These are phyloP conservation scores for Drosophila nigricruria DNA, from an alignment of 2,888 invertebrate genomes.

Conservation along the genomic window DNA sequence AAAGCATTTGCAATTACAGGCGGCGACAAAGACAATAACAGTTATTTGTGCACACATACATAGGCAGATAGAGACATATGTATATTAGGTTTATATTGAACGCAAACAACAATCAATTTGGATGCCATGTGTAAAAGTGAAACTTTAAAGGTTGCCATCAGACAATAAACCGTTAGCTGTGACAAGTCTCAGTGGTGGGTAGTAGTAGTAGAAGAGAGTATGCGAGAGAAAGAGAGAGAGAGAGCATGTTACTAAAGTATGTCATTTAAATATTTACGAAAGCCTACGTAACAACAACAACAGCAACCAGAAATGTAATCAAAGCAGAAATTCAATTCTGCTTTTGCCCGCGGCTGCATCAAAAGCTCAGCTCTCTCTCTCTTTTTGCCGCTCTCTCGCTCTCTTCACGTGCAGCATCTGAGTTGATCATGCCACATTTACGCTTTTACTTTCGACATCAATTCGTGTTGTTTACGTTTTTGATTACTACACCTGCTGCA, in stretches of 20 bases:
- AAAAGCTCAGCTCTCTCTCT: constrained; percentile 16
- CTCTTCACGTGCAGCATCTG: constrained; percentile 21
- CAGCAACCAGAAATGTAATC: constrained; percentile 34
- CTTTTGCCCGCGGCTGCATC: constrained; percentile 31
- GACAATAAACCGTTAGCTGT: constrained; percentile 39
- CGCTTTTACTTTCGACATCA: constrained; percentile 51
- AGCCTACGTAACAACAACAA: constrained; percentile 23
- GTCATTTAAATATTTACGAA: constrained; percentile 67
- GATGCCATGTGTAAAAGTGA: constrained; percentile 46
- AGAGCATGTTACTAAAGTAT: constrained; percentile 44
- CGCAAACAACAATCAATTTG: constrained; percentile 17
- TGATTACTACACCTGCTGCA: background rate
- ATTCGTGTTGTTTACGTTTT: constrained; percentile 23
- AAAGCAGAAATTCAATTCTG: constrained; percentile 41
- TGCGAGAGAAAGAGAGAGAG: background rate
- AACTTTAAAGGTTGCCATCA: constrained; percentile 43
- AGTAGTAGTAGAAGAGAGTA: background rate
- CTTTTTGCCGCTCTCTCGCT: background rate
- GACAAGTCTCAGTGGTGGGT: constrained; percentile 16
- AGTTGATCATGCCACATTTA: constrained; percentile 29
- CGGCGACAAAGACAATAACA: constrained; percentile 19
- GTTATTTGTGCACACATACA: constrained; percentile 3
- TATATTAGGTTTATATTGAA: constrained; percentile 10
- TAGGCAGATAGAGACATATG: background rate
- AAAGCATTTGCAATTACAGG: constrained; percentile 36